Evolutionary conservation across 2,113 vertebrate species (phyloP).

Genomic region (Ammospiza caudacuta): DNA sequence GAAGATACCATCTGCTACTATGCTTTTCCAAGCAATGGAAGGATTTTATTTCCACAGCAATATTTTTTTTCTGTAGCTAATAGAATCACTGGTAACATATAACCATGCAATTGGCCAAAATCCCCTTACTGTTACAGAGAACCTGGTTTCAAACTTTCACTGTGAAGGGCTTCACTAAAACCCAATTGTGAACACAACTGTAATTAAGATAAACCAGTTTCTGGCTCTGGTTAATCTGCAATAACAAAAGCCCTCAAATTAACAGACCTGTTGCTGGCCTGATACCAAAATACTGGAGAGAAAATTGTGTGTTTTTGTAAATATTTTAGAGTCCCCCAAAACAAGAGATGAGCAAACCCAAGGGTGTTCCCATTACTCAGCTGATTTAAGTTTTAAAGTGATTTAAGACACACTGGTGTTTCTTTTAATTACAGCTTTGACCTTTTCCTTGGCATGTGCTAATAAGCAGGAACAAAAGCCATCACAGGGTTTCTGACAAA

Average conservation of each 20-base stretch:
- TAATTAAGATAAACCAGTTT: neutral
- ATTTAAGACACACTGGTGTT: neutral
- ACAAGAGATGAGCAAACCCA: neutral
- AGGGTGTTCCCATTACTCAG: neutral
- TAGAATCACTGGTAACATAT: neutral
- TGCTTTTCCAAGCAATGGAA: neutral
- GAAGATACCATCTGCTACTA: neutral
- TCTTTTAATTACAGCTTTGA: neutral
- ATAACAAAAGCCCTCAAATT: neutral
- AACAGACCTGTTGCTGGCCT: neutral
- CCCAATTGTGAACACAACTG: neutral
- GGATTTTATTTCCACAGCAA: neutral
- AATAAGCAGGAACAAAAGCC: neutral
- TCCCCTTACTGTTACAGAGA: neutral
- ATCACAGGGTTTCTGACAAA: neutral
- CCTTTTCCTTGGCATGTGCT: neutral
- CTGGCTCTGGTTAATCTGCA: neutral
- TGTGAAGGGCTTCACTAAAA: neutral
- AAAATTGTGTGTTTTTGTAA: neutral
- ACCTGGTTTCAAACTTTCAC: neutral
- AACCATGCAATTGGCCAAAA: neutral
- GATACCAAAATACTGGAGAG: neutral
- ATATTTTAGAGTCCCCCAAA: neutral
- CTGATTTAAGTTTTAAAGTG: neutral
- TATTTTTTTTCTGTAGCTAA: neutral